Percentiles rank a stretch among this genome's conserved stretches.
phyloP scores from a whole-genome alignment of 2,797 vertebrate genomes.

The Percopsis omiscomaycus region DNA sequence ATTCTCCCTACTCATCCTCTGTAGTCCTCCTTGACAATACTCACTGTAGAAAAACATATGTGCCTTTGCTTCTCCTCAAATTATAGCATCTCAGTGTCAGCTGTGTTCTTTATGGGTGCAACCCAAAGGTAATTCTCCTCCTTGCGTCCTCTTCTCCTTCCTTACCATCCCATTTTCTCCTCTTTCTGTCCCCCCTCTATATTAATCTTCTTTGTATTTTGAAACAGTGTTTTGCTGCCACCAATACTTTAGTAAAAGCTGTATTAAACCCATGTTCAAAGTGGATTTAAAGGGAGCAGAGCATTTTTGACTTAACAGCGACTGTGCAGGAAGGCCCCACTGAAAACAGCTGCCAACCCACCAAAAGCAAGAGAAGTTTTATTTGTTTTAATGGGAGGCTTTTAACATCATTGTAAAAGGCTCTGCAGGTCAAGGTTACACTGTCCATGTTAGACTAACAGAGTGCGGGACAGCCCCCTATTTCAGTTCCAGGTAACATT shows the following conservation, averaged over 20 bases:
- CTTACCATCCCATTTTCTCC: not conserved
- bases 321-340: not conserved
- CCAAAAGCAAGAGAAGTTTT: not conserved
- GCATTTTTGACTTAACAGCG: not conserved
- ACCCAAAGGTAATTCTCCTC: slow-evolving; percentile 20
- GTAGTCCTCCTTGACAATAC: not conserved
- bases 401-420: too few species aligned
- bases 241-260: not conserved
- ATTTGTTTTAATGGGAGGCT: not conserved
- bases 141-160: not conserved
- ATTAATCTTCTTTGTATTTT: slow-evolving; percentile 15
- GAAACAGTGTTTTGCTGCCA: not conserved
- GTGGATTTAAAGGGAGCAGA: not conserved
- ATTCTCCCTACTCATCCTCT: slow-evolving; percentile 11
- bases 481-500: slow-evolving; percentile 25
- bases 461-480: slow-evolving; percentile 10
- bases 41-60: slow-evolving; percentile 36
- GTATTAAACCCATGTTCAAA: not conserved
- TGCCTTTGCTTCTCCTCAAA: slow-evolving; percentile 14
- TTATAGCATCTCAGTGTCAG: slow-evolving; percentile 38
- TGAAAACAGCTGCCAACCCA: not conserved
- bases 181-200: not conserved
- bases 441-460: slow-evolving; percentile 22
- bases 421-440: slow-evolving; percentile 47
- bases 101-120: slow-evolving; percentile 20